Percentiles rank a stretch among this genome's conserved stretches.
Evolutionary conservation across 2,888 invertebrate genomes (phyloP).

Genomic region (Craniophora ligustri): DNA sequence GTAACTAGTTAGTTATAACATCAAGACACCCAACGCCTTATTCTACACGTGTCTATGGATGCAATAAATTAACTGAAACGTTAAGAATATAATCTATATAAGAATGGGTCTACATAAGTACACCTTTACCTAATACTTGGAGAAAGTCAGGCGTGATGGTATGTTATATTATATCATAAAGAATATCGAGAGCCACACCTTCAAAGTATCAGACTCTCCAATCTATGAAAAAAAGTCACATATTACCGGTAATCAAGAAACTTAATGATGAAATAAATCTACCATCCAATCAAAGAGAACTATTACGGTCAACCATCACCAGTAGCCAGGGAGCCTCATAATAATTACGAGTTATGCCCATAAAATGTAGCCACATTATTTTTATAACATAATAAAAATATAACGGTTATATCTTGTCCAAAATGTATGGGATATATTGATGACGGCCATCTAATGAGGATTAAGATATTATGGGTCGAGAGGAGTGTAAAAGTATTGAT

Average conservation of each 20-base stretch:
- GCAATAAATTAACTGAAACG: too few relatives aligned
- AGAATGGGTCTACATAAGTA: too few relatives aligned
- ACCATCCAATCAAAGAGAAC: conserved; percentile 59
- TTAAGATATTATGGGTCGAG: conserved; percentile 45
- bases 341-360: conserved; percentile 73
- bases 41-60: too few relatives aligned
- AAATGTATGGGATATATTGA: conserved; percentile 61
- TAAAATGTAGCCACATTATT: conserved; percentile 68
- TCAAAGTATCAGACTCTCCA: too few relatives aligned
- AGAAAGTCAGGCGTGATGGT: too few relatives aligned
- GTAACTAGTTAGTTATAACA: too few relatives aligned
- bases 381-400: conserved; percentile 72
- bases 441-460: conserved; percentile 62
- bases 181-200: too few relatives aligned
- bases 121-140: too few relatives aligned
- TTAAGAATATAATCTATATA: too few relatives aligned
- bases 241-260: conserved; percentile 7
- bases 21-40: too few relatives aligned
- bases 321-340: conserved; percentile 55
- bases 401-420: conserved; percentile 52
- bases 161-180: too few relatives aligned
- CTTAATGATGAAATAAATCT: conserved; percentile 51
- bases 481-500: conserved; percentile 42
- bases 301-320: conserved; percentile 52
- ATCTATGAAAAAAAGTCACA: neutral